Percentiles rank a stretch among this genome's conserved stretches.
These are phyloP conservation scores for Eremophila alpestris DNA, from an alignment of 2,797 vertebrate species.

Conservation along the genomic window DNA sequence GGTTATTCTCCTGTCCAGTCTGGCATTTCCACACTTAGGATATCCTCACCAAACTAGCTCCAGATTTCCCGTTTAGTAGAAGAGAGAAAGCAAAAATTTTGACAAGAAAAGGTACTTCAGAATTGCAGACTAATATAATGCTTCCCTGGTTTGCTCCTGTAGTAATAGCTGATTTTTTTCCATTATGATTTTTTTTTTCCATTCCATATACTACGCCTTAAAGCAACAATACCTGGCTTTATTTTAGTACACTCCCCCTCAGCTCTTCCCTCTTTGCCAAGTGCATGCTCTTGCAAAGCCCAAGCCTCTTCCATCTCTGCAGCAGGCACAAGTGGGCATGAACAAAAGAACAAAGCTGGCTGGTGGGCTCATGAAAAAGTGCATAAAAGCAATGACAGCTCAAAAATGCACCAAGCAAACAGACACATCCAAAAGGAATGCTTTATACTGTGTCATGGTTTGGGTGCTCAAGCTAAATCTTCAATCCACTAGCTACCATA, in stretches of 20 bases:
- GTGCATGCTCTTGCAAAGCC: background rate
- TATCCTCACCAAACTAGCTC: background rate
- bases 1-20: background rate
- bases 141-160: background rate
- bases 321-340: background rate
- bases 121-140: background rate
- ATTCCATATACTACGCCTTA: rapidly evolving
- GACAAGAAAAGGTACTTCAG: background rate
- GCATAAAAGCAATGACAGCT: background rate
- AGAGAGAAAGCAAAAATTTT: background rate
- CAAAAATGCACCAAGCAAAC: background rate
- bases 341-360: background rate
- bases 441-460: background rate
- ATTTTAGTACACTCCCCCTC: background rate
- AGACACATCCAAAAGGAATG: background rate
- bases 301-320: background rate
- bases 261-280: background rate
- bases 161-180: background rate
- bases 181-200: background rate
- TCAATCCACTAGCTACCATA: rapidly evolving
- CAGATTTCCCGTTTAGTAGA: background rate
- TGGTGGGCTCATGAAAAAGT: background rate
- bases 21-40: background rate
- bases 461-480: background rate
- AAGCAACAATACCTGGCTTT: background rate